Conservation (phyloP, 1,140 invertebrate species). For the Schlechtendalia chinensis region DNA sequence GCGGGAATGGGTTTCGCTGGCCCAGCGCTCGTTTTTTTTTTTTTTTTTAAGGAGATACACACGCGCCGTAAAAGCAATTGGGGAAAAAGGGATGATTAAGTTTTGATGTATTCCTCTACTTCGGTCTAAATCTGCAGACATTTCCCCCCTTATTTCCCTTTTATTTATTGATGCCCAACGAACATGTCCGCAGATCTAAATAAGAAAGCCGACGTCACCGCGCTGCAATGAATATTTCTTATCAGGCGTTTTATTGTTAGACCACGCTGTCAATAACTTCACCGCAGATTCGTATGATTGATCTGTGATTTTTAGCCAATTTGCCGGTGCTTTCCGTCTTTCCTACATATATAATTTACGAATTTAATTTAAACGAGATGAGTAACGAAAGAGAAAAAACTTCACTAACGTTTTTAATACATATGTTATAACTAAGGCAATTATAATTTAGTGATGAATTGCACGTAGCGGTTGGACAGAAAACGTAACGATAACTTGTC, state of each 20-base stretch:
- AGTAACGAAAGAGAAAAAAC: too few relatives aligned
- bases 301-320: too few relatives aligned
- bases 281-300: too few relatives aligned
- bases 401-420: too few relatives aligned
- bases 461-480: too few relatives aligned
- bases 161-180: conserved; percentile 12
- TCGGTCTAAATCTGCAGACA: conserved; percentile 16
- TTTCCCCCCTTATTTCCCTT: background rate
- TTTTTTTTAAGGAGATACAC: conserved; percentile 11
- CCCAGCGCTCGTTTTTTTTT: conserved; percentile 10
- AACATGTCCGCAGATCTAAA: conserved; percentile 28
- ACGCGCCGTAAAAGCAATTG: conserved; percentile 24
- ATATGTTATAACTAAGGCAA: too few relatives aligned
- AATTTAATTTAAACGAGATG: too few relatives aligned
- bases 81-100: conserved; percentile 42
- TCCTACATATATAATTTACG: too few relatives aligned
- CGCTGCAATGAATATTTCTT: conserved; percentile 24
- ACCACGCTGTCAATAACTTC: too few relatives aligned
- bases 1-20: background rate
- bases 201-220: conserved; percentile 8
- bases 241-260: background rate
- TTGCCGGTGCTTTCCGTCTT: too few relatives aligned
- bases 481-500: too few relatives aligned
- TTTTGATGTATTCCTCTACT: conserved; percentile 30
- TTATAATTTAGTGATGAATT: too few relatives aligned